Percentiles rank a stretch among this genome's conserved stretches.
Conservation (phyloP, 2,113 vertebrate species). For the Scalopus aquaticus region DNA sequence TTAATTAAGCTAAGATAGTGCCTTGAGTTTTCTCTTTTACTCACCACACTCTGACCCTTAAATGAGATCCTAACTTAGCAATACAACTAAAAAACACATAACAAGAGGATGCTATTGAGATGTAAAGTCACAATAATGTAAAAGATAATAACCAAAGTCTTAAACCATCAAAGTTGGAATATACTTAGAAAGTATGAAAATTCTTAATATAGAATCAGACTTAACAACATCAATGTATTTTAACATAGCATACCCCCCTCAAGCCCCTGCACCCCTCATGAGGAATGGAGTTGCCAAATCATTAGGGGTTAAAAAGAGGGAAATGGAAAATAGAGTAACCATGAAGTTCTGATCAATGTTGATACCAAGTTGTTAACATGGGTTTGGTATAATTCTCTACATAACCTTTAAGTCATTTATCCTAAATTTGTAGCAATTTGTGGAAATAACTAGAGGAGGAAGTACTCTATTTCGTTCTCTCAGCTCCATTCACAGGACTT, state of each 20-base stretch:
- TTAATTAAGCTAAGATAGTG: not conserved
- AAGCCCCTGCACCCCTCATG: too few relatives aligned
- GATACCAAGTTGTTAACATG: not conserved
- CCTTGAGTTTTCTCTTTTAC: not conserved
- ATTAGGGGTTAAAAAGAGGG: not conserved
- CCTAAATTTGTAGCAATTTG: not conserved
- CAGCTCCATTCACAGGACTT: slow-evolving; percentile 30
- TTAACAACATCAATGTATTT: not conserved
- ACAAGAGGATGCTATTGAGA: not conserved
- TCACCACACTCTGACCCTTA: not conserved
- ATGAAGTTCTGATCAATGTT: not conserved
- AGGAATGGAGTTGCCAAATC: not conserved
- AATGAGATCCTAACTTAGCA: not conserved
- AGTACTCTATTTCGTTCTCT: slow-evolving; percentile 2
- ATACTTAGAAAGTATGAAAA: not conserved
- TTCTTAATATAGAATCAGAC: not conserved
- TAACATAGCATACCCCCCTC: not conserved
- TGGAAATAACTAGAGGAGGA: not conserved
- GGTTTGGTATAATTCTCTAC: not conserved
- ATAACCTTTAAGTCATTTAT: not conserved
- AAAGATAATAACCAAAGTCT: not conserved
- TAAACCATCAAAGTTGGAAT: not conserved
- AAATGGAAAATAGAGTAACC: not conserved
- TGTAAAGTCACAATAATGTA: not conserved
- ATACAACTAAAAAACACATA: not conserved